Percentiles rank a stretch among this genome's conserved stretches.
These are phyloP conservation scores for Margaritifera margaritifera DNA, from an alignment of 2,888 invertebrate genomes.

Conservation along the genomic window DNA sequence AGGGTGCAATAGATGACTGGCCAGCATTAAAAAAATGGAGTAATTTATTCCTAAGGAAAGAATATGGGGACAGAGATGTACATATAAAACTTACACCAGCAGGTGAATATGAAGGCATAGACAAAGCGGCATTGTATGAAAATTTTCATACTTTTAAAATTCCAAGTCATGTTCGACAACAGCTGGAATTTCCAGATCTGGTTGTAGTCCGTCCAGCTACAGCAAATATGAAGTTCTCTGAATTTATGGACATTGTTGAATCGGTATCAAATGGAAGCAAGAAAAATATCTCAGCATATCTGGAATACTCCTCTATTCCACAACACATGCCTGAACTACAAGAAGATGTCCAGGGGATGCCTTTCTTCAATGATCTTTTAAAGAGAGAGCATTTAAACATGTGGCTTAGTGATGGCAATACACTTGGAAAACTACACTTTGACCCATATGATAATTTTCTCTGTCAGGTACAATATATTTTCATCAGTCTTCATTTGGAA, in stretches of 20 bases:
- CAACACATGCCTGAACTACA: conserved; percentile 61
- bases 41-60: conserved; percentile 51
- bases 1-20: conserved; percentile 58
- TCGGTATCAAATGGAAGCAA: conserved; percentile 43
- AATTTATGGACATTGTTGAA: conserved; percentile 65
- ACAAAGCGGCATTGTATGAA: conserved; percentile 62
- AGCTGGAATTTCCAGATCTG: conserved; percentile 64
- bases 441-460: conserved; percentile 71
- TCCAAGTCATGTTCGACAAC: conserved; percentile 53
- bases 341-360: conserved; percentile 60
- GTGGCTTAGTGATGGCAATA: conserved; percentile 72
- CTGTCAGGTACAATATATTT: conserved; percentile 62
- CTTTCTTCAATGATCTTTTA: conserved; percentile 53
- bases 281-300: conserved; percentile 65
- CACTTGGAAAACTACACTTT: conserved; percentile 71
- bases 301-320: conserved; percentile 69
- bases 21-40: conserved; percentile 65
- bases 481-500: neutral
- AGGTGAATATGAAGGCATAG: conserved; percentile 69
- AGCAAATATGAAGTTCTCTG: conserved; percentile 61
- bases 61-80: conserved; percentile 53
- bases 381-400: conserved; percentile 61
- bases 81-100: conserved; percentile 67
- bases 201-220: conserved; percentile 70
- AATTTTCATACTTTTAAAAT: conserved; percentile 54